Base-by-base conservation (phyloP, 2,888 invertebrate species). In the Blera fallax region DNA sequence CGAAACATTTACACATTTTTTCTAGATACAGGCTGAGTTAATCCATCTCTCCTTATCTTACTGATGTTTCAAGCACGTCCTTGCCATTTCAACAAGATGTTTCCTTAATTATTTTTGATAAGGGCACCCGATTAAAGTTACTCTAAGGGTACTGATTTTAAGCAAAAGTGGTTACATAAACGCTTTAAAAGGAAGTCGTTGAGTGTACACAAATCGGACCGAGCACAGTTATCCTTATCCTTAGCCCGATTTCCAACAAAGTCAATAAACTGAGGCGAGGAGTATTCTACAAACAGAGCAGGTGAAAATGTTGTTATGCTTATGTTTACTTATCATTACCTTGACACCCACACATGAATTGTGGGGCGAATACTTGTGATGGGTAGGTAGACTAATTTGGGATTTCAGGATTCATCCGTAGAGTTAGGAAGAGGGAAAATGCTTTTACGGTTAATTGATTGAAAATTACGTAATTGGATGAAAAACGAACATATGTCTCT, bases 401-500 rank as follows among this genome's bases (percentile, higher is more conserved):
- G 34, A 10, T 18, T 10, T 18, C 16, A 32, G 54, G 54, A 54
- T 32, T 56, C 18, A n/a, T 10, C 18, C 34, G 10, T n/a, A n/a
- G 11, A 37, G 11, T n/a, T 8, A n/a, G 3, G 1, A n/a, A 11
- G 16, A 24, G 4, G 7, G 21, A 14, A n/a, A 60, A 60, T 60
- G 24, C 58, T 60, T 40, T 60, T n/a, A 40, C 14, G 24, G 40
- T 34, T 40, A 60, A 60, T 60, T 60, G 58, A 60, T 34, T 60
- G 58, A 60, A 60, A 60, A 40, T 40, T 40, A 40, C 21, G 24
- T 60, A 40, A 60, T 60, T 60, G 58, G 24, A 60, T 40, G 37
- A 40, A 40, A 40, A 24, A 40, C n/a, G 24, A 40, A 40, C 40
- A 40, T 40, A 24, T 24, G 11, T 43, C 6, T 43, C 7, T 40